phyloP scores from a whole-genome alignment of 2,888 invertebrate species.

The Nesidiocoris tenuis region DNA sequence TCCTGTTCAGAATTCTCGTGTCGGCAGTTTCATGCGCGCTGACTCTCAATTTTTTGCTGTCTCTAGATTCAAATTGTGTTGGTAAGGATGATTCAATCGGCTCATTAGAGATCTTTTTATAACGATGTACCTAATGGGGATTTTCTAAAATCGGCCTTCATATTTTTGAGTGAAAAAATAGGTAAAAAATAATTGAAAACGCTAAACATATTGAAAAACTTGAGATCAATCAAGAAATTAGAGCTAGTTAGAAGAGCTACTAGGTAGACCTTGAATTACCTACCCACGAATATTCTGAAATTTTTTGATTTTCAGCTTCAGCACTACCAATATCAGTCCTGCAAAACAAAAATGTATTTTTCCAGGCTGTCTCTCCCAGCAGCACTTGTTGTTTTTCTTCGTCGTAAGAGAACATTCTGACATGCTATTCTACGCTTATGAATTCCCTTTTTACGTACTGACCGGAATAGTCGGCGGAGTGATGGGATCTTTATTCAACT shows the following conservation, averaged over 20 bases:
- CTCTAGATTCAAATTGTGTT: conserved; percentile 56
- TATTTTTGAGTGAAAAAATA: too few relatives aligned
- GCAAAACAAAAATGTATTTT: not conserved
- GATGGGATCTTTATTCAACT: conserved; percentile 15
- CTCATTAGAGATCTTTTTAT: too few relatives aligned
- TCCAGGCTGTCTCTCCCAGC: conserved; percentile 19
- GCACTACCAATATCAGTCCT: too few relatives aligned
- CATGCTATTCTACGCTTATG: not conserved
- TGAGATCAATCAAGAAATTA: too few relatives aligned
- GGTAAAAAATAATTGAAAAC: too few relatives aligned
- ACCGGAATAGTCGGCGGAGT: conserved; percentile 27
- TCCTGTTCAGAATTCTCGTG: conserved; percentile 66
- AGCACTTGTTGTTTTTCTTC: conserved; percentile 27
- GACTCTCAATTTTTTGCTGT: conserved; percentile 61
- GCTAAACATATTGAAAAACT: too few relatives aligned
- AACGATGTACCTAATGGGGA: too few relatives aligned
- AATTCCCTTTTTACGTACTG: conserved; percentile 22
- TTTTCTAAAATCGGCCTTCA: too few relatives aligned
- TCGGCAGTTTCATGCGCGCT: conserved; percentile 64
- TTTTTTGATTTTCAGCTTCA: too few relatives aligned
- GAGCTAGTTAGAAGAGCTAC: too few relatives aligned
- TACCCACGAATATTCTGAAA: too few relatives aligned
- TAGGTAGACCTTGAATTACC: too few relatives aligned
- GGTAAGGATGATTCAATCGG: conserved; percentile 24
- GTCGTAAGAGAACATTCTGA: conserved; percentile 19